Evolutionary conservation across 2,113 vertebrate genomes (phyloP).

Genomic region (Cochlearius cochlearius): DNA sequence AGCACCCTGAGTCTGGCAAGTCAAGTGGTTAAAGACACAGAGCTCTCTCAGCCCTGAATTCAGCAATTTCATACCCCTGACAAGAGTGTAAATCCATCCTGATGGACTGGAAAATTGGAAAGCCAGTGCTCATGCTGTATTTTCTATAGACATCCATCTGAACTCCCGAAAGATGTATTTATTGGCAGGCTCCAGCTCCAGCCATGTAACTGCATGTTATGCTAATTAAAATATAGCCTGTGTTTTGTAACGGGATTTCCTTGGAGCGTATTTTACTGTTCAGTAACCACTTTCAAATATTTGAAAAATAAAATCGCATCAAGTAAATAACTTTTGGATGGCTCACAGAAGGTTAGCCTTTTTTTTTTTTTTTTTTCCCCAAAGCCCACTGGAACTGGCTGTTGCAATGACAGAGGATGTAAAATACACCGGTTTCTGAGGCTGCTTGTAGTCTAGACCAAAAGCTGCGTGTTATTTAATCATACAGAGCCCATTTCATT

Average conservation of each 20-base stretch:
- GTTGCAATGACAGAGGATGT: not conserved
- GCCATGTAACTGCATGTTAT: conserved; percentile 16
- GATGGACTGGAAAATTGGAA: conserved; percentile 60
- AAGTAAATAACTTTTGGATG: conserved; percentile 40
- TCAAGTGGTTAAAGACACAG: not conserved
- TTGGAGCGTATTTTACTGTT: conserved; percentile 7
- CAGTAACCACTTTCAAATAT: conserved; percentile 31
- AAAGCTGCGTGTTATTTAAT: conserved; percentile 10
- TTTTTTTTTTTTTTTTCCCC: not conserved
- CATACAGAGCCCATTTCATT: not conserved
- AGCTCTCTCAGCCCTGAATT: not conserved
- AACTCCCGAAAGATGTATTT: conserved; percentile 3
- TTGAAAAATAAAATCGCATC: conserved; percentile 38
- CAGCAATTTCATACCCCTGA: conserved; percentile 1
- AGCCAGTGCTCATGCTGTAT: not conserved
- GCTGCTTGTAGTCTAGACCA: conserved; percentile 2
- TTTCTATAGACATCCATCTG: not conserved
- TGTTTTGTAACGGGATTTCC: conserved; percentile 61
- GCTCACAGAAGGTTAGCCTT: not conserved
- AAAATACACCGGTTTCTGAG: not conserved
- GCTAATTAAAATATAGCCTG: conserved; percentile 49
- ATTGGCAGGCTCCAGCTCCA: conserved; percentile 35
- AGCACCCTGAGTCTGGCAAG: not conserved
- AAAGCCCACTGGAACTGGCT: conserved; percentile 26
- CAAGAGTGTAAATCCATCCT: conserved; percentile 10